phyloP scores from a whole-genome alignment of 2,888 invertebrate species.

The Crepidodera aurea region DNA sequence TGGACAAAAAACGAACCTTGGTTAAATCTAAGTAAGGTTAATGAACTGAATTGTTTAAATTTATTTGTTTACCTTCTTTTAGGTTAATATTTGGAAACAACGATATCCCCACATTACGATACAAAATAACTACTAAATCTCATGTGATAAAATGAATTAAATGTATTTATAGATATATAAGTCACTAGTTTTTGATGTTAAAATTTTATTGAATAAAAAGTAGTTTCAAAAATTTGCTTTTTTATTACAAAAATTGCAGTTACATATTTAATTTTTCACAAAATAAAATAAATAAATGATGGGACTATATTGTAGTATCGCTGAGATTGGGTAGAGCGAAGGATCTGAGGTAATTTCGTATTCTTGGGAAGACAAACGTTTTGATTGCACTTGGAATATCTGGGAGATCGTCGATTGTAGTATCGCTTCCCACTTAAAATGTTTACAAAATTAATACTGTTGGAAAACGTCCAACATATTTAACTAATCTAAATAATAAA shows the following conservation, averaged over 20 bases:
- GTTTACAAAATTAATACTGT: no score
- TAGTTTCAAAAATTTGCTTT: no score
- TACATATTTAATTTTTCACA: no score
- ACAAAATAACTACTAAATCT: slow-evolving; percentile 50
- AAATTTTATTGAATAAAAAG: neutral
- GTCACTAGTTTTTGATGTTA: no score
- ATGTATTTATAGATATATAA: no score
- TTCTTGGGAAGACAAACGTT: neutral
- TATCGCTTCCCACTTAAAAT: neutral
- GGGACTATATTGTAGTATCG: neutral
- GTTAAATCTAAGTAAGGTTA: no score
- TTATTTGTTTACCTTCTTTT: slow-evolving; percentile 34
- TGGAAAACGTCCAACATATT: neutral
- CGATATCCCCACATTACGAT: slow-evolving; percentile 55
- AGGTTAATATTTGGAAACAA: slow-evolving; percentile 55
- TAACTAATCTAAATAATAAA: neutral
- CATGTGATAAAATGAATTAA: neutral
- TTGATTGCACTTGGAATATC: neutral
- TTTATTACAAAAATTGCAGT: no score
- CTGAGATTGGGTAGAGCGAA: neutral
- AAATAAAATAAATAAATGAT: no score
- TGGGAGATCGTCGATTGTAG: neutral
- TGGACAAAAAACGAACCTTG: no score
- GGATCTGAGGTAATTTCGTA: neutral
- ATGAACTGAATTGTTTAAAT: no score